phyloP scores from a whole-genome alignment of 1,140 invertebrate species.

The Cataglyphis hispanica region DNA sequence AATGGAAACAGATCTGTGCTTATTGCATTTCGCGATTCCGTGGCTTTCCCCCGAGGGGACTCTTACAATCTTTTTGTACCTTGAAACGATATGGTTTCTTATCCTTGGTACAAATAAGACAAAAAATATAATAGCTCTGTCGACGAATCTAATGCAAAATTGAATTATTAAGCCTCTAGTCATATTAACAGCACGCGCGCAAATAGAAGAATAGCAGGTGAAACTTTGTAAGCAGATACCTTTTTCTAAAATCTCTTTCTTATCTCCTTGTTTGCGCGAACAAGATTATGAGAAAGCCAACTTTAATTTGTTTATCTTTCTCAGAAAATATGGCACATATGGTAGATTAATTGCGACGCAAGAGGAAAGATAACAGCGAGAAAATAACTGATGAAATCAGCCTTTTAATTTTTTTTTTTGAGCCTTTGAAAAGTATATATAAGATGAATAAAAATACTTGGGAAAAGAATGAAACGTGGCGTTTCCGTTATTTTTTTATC shows the following conservation, averaged over 20 bases:
- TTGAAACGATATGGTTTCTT: slow-evolving; percentile 74
- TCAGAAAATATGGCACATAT: slow-evolving; percentile 32
- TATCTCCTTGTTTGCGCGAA: slow-evolving; percentile 27
- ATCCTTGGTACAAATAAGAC: slow-evolving; percentile 77
- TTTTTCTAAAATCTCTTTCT: not conserved
- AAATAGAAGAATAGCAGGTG: slow-evolving; percentile 45
- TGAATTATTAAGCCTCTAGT: slow-evolving; percentile 81
- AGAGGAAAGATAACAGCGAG: slow-evolving; percentile 51
- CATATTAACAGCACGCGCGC: slow-evolving; percentile 75
- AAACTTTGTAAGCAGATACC: slow-evolving; percentile 55
- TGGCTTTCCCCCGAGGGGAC: slow-evolving; percentile 55
- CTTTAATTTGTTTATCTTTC: slow-evolving; percentile 42
- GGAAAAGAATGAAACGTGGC: slow-evolving; percentile 72
- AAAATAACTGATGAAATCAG: slow-evolving; percentile 64
- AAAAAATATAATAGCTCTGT: slow-evolving; percentile 54
- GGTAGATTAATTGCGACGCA: slow-evolving; percentile 62
- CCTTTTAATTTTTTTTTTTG: slow-evolving; percentile 59
- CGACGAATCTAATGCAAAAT: slow-evolving; percentile 70
- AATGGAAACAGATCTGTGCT: slow-evolving; percentile 73
- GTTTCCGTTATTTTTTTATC: slow-evolving; percentile 69
- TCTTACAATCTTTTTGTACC: slow-evolving; percentile 69
- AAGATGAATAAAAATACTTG: slow-evolving; percentile 80
- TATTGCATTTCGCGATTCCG: slow-evolving; percentile 77
- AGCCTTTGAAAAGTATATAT: slow-evolving; percentile 75
- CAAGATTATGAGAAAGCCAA: slow-evolving; percentile 44